phyloP scores from a whole-genome alignment of 2,113 vertebrate species.

The Greenwoodochromis staneri region DNA sequence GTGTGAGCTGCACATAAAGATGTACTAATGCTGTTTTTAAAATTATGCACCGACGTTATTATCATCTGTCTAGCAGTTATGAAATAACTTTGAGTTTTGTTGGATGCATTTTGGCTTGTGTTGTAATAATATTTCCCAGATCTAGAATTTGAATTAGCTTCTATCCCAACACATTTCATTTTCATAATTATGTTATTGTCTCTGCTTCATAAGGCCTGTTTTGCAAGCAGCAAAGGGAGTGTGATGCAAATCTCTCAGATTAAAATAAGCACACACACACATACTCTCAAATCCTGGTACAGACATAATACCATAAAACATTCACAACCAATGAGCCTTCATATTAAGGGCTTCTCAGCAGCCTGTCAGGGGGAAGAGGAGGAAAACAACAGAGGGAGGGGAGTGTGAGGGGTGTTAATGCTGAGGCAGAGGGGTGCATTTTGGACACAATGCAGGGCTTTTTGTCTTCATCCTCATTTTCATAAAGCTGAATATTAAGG shows the following conservation, averaged over 20 bases:
- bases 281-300: constrained; percentile 30
- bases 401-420: background rate
- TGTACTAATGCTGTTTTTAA: background rate
- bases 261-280: constrained; percentile 8
- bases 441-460: constrained; percentile 37
- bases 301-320: constrained; percentile 41
- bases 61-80: background rate
- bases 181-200: background rate
- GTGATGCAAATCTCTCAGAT: constrained; percentile 40
- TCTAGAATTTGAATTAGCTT: background rate
- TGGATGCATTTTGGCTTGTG: background rate
- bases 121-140: background rate
- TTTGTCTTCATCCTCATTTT: constrained; percentile 59
- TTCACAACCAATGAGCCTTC: constrained; percentile 26
- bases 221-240: constrained; percentile 12
- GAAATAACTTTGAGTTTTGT: background rate
- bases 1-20: background rate
- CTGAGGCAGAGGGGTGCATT: background rate
- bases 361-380: background rate
- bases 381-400: constrained; percentile 2
- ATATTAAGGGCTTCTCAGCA: constrained; percentile 7
- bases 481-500: constrained; percentile 65
- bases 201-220: background rate
- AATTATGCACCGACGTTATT: background rate
- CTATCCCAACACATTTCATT: background rate